Evolutionary conservation across 2,888 invertebrate species (phyloP), one percentile per base, ranked within the genome.

Genomic region (Pherbina coryleti): DNA sequence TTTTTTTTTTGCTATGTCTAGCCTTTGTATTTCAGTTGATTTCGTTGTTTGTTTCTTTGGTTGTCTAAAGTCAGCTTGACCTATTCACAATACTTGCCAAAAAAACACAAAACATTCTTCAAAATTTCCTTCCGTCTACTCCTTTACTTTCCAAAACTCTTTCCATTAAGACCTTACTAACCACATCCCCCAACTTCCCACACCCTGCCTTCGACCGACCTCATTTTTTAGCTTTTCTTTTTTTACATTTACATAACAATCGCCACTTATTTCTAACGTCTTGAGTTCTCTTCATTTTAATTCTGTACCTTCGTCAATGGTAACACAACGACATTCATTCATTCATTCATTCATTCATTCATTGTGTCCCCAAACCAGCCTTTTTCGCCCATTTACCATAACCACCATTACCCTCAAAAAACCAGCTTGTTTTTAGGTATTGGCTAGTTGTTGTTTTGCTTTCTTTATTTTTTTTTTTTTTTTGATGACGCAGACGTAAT

Each of bases 401-500:
- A 55, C n/a, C n/a, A 7, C 19, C 22, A 22, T 22, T 7, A 8
- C 55, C 55, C 4, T n/a, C 37, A 4, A 1, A 8, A 37, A 4
- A 44, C 44, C 44, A 44, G 11, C 44, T 11, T 3, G 44, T 14
- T 44, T 44, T 44, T 44, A 44, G 44, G 44, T 44, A 11, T 44
- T 11, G 44, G 14, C 14, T 3, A 11, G 37, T 8, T 1, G 37
- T 44, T 44, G 44, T 44, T 44, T 1, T 60, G 57, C 25, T 60
- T 14, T n/a, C n/a, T n/a, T n/a, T n/a, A n/a, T n/a, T n/a, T n/a
- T n/a, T n/a, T n/a, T n/a, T n/a, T 25, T 55, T 34, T 31, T 72
- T 57, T 57, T 55, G 71, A 72, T 31, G 57, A 69, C 69, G 34
- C 19, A 44, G 17, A 17, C 25, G 22, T 69, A 44, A n/a, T 67